These are phyloP conservation scores for Drosophila ercepeae DNA, from an alignment of 1,140 invertebrate species.

Conservation along the genomic window DNA sequence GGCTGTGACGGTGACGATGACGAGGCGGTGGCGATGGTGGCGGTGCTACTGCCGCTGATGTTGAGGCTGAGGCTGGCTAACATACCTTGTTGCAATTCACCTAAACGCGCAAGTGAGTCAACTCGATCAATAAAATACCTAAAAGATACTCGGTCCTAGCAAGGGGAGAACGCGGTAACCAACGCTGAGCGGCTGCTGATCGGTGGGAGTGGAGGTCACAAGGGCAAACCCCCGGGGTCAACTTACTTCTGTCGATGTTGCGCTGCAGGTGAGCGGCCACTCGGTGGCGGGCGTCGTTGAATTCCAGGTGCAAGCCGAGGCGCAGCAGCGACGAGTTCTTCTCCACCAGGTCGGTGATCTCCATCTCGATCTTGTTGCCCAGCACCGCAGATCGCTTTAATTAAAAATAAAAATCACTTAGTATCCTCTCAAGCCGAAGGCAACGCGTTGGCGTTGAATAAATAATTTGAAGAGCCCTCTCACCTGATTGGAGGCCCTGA, in stretches of 20 bases:
- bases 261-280: conserved; percentile 96
- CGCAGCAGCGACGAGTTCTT: conserved; percentile 95
- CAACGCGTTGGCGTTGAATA: not conserved
- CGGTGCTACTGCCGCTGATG: conserved; percentile 14
- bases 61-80: conserved; percentile 53
- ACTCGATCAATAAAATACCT: conserved; percentile 34
- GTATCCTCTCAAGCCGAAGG: not conserved
- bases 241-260: conserved; percentile 98
- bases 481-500: conserved; percentile 98
- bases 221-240: conserved; percentile 36
- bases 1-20: conserved; percentile 43
- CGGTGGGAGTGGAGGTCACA: conserved; percentile 9
- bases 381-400: conserved; percentile 95
- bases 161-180: conserved; percentile 40
- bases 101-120: conserved; percentile 70
- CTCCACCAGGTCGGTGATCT: conserved; percentile 96
- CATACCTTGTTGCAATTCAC: conserved; percentile 80
- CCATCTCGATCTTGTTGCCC: conserved; percentile 99
- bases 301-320: conserved; percentile 97
- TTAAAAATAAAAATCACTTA: not conserved
- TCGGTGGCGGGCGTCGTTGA: conserved; percentile 96
- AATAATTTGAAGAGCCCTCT: conserved; percentile 33
- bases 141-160: conserved; percentile 43
- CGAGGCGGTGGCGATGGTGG: conserved; percentile 5
- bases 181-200: conserved; percentile 64